Conservation (phyloP, 2,888 invertebrate species). For the Agonum fuliginosum region DNA sequence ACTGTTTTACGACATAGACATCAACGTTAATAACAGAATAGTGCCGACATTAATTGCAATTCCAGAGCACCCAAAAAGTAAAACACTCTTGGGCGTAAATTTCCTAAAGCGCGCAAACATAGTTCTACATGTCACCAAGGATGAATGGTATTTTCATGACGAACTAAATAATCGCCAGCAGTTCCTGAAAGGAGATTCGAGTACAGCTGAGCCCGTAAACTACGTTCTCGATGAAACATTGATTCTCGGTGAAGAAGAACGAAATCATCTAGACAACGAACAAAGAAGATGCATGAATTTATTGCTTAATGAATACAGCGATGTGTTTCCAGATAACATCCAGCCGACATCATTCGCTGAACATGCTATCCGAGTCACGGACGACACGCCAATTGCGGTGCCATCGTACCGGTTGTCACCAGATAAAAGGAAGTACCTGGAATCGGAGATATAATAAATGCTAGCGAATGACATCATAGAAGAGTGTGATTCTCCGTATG, state of each 20-base stretch:
- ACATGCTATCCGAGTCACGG: neutral
- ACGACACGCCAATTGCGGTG: constrained; percentile 34
- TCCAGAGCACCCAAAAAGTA: neutral
- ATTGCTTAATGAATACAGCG: neutral
- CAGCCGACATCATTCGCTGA: constrained; percentile 12
- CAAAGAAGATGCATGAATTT: neutral
- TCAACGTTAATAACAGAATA: constrained; percentile 36
- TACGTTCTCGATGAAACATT: neutral
- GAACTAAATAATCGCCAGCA: neutral
- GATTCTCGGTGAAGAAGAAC: neutral
- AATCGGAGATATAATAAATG: neutral
- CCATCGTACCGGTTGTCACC: constrained; percentile 22
- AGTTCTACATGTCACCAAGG: neutral
- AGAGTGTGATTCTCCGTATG: too few species aligned
- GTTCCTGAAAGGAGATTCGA: constrained; percentile 4
- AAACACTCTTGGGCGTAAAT: neutral
- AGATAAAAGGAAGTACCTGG: neutral
- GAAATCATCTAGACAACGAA: neutral
- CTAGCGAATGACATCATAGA: neutral
- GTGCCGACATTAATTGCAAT: constrained; percentile 3
- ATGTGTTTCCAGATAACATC: neutral
- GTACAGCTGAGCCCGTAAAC: neutral
- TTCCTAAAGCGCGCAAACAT: neutral
- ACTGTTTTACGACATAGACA: constrained; percentile 17
- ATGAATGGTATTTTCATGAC: constrained; percentile 18